A percentile compares a stretch with the other conserved stretches of the same genome.
Evolutionary conservation across 2,113 vertebrate species (phyloP).

Genomic region (Anthoscopus minutus): DNA sequence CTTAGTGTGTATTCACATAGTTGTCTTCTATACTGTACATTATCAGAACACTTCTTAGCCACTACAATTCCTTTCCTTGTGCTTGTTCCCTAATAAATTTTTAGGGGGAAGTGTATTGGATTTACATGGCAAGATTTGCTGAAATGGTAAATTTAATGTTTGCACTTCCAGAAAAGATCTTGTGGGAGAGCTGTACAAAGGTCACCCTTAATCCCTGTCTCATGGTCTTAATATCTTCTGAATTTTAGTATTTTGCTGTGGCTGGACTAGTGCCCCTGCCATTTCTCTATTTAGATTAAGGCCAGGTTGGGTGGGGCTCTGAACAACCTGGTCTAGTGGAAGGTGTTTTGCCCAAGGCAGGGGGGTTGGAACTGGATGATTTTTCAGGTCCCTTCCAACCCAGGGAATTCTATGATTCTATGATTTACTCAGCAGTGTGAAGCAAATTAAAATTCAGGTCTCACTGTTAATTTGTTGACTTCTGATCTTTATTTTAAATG

Average conservation of each 20-base stretch:
- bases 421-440: neutral
- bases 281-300: neutral
- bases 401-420: neutral
- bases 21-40: neutral
- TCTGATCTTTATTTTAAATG: neutral
- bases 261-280: neutral
- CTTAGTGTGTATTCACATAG: neutral
- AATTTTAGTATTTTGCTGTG: neutral
- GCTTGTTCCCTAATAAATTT: neutral
- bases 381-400: neutral
- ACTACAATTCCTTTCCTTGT: neutral
- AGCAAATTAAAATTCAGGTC: neutral
- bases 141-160: too few species aligned
- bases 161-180: neutral
- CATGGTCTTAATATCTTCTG: neutral
- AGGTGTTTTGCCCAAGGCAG: neutral
- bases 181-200: neutral
- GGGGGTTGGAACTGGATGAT: too few species aligned
- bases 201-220: neutral
- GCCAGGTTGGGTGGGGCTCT: neutral
- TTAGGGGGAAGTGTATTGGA: neutral
- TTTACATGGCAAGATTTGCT: neutral
- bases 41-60: neutral
- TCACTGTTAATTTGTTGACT: neutral
- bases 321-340: neutral